These are phyloP conservation scores for Polypterus bichir DNA, from an alignment of 2,113 vertebrate species.

Conservation along the genomic window DNA sequence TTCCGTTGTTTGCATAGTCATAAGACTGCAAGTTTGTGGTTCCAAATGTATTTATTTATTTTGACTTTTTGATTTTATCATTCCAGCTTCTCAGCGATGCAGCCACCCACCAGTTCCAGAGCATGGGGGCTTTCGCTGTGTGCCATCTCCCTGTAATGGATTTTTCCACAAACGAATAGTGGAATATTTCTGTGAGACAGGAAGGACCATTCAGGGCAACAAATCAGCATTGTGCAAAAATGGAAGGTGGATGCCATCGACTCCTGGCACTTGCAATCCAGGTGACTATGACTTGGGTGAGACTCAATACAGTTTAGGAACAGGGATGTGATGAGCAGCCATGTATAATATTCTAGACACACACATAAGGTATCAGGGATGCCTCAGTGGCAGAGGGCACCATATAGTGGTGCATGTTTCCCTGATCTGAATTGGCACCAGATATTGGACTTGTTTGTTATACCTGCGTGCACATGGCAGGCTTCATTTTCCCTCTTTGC, in stretches of 20 bases:
- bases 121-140: constrained; percentile 47
- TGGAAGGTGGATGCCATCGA: constrained; percentile 30
- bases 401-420: too few relatives aligned
- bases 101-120: constrained; percentile 41
- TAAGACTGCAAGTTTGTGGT: too few relatives aligned
- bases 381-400: too few relatives aligned
- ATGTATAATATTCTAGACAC: too few relatives aligned
- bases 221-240: constrained; percentile 27
- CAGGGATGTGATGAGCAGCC: too few relatives aligned
- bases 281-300: constrained; percentile 5
- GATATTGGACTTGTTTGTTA: too few relatives aligned
- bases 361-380: too few relatives aligned
- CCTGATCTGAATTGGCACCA: too few relatives aligned
- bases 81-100: constrained; percentile 39
- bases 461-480: too few relatives aligned
- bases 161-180: constrained; percentile 38
- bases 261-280: constrained; percentile 30
- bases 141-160: constrained; percentile 44
- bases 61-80: background rate
- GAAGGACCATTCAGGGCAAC: constrained; percentile 26
- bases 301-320: too few relatives aligned
- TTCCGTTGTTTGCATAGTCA: too few relatives aligned
- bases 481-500: too few relatives aligned
- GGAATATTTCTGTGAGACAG: constrained; percentile 45
- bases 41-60: background rate